These are phyloP conservation scores for Cyclura pinguis DNA, from an alignment of 2,797 vertebrate genomes.

Conservation along the genomic window DNA sequence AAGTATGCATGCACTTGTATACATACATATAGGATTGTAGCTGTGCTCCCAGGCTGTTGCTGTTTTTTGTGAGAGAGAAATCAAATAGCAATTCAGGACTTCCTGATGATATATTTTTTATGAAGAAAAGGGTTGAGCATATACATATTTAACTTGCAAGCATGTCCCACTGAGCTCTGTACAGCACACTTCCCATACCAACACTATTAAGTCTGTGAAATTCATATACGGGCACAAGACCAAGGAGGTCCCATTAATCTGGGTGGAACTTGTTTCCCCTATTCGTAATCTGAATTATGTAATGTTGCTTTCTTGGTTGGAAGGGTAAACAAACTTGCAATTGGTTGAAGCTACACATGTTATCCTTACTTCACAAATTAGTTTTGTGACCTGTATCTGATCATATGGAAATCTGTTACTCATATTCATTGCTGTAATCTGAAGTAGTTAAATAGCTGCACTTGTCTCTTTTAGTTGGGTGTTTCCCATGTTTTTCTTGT, in stretches of 20 bases:
- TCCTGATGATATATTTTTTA: neutral
- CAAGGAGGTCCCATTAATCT: neutral
- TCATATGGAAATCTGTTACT: neutral
- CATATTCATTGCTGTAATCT: neutral
- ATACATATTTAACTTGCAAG: no score
- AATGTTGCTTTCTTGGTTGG: neutral
- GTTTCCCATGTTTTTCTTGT: neutral
- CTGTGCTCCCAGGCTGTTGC: neutral
- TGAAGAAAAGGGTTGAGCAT: neutral
- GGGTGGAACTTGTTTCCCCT: neutral
- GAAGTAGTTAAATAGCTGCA: neutral
- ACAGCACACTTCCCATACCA: neutral
- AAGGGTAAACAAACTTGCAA: neutral
- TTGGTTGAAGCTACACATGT: neutral
- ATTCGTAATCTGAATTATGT: neutral
- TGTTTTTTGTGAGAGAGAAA: neutral
- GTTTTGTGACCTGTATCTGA: neutral
- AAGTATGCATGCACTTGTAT: no score
- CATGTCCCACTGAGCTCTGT: neutral
- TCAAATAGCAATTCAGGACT: neutral
- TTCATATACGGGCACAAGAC: neutral
- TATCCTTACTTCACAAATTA: neutral
- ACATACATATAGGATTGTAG: neutral
- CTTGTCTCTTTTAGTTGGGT: neutral
- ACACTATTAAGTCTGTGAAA: neutral